phyloP scores from a whole-genome alignment of 1,140 invertebrate species.

The Streblospio benedicti region DNA sequence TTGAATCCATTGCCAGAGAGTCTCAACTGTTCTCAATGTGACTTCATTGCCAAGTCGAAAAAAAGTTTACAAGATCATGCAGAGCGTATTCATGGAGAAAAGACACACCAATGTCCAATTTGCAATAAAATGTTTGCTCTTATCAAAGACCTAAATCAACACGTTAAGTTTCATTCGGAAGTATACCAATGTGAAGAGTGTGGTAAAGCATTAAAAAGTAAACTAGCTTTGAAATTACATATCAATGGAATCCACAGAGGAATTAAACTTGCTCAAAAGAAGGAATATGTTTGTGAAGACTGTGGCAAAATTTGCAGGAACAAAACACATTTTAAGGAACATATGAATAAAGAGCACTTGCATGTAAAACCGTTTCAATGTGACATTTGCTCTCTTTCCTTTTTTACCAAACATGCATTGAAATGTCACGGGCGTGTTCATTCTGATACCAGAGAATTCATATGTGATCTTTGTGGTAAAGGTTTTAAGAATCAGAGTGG shows the following conservation, averaged over 20 bases:
- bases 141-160: slow-evolving; percentile 11
- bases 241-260: slow-evolving; percentile 34
- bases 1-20: no score
- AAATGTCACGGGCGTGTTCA: slow-evolving; percentile 36
- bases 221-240: slow-evolving; percentile 33
- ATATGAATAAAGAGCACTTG: slow-evolving; percentile 37
- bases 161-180: background rate
- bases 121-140: slow-evolving; percentile 8
- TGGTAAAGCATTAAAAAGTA: slow-evolving; percentile 33
- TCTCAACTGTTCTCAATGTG: background rate
- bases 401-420: slow-evolving; percentile 35
- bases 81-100: slow-evolving; percentile 6
- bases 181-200: slow-evolving; percentile 26
- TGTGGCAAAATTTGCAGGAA: slow-evolving; percentile 41
- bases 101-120: background rate
- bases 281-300: slow-evolving; percentile 28
- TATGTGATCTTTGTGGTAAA: slow-evolving; percentile 33
- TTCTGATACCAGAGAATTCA: slow-evolving; percentile 28
- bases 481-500: slow-evolving; percentile 31
- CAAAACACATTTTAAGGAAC: slow-evolving; percentile 33
- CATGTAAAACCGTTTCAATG: slow-evolving; percentile 33
- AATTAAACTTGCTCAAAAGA: slow-evolving; percentile 24
- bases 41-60: background rate
- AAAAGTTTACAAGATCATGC: background rate
- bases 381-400: slow-evolving; percentile 35